Percentiles rank a stretch among this genome's conserved stretches.
These are phyloP conservation scores for Onthophagus taurus DNA, from an alignment of 1,140 invertebrate genomes.

Conservation along the genomic window DNA sequence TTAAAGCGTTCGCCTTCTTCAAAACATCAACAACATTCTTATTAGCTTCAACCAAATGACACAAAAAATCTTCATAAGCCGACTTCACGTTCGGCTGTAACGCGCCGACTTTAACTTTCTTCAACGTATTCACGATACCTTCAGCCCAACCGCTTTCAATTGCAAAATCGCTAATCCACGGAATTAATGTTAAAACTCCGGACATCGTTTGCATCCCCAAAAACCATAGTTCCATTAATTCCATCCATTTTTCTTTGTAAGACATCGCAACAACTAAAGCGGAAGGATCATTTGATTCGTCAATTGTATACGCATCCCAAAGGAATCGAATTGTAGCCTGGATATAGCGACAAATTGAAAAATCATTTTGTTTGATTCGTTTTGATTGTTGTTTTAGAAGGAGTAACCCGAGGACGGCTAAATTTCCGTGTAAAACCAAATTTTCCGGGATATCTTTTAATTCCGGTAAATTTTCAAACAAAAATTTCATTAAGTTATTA, in stretches of 20 bases:
- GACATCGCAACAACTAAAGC: slow-evolving; percentile 71
- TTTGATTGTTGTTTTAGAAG: slow-evolving; percentile 74
- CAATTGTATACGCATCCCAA: slow-evolving; percentile 85
- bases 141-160: slow-evolving; percentile 87
- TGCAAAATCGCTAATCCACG: slow-evolving; percentile 84
- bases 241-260: slow-evolving; percentile 81
- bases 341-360: slow-evolving; percentile 78
- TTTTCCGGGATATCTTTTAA: slow-evolving; percentile 74
- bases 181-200: slow-evolving; percentile 64
- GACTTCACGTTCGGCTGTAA: slow-evolving; percentile 74
- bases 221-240: slow-evolving; percentile 86
- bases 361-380: slow-evolving; percentile 75
- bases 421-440: slow-evolving; percentile 73
- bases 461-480: slow-evolving; percentile 77
- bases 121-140: slow-evolving; percentile 70
- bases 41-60: slow-evolving; percentile 73
- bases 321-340: slow-evolving; percentile 79
- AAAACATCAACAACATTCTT: slow-evolving; percentile 61
- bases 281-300: slow-evolving; percentile 73
- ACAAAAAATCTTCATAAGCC: slow-evolving; percentile 82
- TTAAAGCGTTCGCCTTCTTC: slow-evolving; percentile 71
- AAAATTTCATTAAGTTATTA: slow-evolving; percentile 71
- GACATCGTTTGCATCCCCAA: slow-evolving; percentile 87
- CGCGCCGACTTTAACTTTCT: slow-evolving; percentile 70
- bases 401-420: slow-evolving; percentile 72